Evolutionary conservation across 2,888 invertebrate species (phyloP).

Genomic region (Imbricaverruca yamaguchii): DNA sequence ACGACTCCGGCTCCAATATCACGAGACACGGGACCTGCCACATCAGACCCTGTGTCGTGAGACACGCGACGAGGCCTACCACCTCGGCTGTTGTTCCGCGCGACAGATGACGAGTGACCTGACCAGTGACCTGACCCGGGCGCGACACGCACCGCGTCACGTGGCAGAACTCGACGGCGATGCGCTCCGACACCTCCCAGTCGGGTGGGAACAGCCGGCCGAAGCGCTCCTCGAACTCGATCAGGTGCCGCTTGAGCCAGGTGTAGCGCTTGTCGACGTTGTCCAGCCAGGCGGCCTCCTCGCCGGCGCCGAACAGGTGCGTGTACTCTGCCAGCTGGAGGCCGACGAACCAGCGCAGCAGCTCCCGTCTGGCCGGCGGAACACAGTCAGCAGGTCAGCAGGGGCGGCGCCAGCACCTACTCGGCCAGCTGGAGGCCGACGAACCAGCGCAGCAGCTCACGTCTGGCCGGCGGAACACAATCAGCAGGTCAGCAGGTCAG

Average conservation of each 20-base stretch:
- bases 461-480: slow-evolving; percentile 39
- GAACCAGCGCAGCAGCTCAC: too few relatives aligned
- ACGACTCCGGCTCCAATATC: too few relatives aligned
- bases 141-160: slow-evolving; percentile 45
- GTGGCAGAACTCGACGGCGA: slow-evolving; percentile 81
- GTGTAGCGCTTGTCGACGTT: slow-evolving; percentile 87
- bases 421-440: slow-evolving; percentile 35
- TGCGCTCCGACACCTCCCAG: slow-evolving; percentile 91
- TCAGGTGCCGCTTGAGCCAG: slow-evolving; percentile 90
- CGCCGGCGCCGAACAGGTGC: slow-evolving; percentile 87
- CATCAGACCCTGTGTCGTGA: too few relatives aligned
- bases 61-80: too few relatives aligned
- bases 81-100: too few relatives aligned
- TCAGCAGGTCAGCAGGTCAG: too few relatives aligned
- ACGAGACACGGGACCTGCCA: too few relatives aligned
- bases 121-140: too few relatives aligned
- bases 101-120: too few relatives aligned
- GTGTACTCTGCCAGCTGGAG: slow-evolving; percentile 84
- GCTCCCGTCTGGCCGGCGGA: slow-evolving; percentile 50
- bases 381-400: too few relatives aligned
- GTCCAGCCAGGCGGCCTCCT: slow-evolving; percentile 94
- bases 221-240: slow-evolving; percentile 87
- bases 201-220: slow-evolving; percentile 78
- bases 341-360: slow-evolving; percentile 82
- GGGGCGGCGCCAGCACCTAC: neutral